phyloP scores from a whole-genome alignment of 2,797 vertebrate species.

The Hapalemur alaotrensis region DNA sequence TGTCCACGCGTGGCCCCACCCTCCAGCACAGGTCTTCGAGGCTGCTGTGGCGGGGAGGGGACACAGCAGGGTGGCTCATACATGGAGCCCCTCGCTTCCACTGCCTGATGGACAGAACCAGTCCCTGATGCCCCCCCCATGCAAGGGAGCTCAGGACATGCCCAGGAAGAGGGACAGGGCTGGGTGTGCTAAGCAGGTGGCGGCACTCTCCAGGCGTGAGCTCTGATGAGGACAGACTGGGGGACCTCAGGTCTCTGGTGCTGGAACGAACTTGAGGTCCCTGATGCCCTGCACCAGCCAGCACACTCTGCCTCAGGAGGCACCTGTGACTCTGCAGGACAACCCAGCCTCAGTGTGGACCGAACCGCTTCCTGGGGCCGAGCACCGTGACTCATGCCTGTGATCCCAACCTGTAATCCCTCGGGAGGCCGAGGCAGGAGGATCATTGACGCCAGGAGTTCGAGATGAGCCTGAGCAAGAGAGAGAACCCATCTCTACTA shows the following conservation, averaged over 20 bases:
- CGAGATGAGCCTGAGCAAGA: neutral
- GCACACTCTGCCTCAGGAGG: neutral
- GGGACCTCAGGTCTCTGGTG: neutral
- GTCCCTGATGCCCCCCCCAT: fast-evolving
- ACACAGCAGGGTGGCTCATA: neutral
- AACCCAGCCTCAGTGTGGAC: neutral
- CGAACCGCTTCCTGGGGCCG: fast-evolving
- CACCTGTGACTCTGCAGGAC: neutral
- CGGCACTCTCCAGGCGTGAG: neutral
- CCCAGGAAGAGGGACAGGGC: neutral
- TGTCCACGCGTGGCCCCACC: too few species aligned
- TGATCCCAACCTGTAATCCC: neutral
- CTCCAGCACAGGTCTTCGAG: neutral
- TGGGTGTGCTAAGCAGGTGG: too few species aligned
- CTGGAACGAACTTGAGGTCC: neutral
- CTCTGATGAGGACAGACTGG: neutral
- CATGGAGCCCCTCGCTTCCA: fast-evolving
- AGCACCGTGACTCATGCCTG: neutral
- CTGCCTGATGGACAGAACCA: neutral
- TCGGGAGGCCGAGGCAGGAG: neutral
- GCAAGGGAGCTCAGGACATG: neutral
- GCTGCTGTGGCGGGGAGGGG: neutral
- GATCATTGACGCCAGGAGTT: neutral
- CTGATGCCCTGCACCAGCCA: fast-evolving
- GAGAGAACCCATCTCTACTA: neutral